Base-by-base conservation (phyloP, 2,888 invertebrate genomes). In the Polyommatus icarus region DNA sequence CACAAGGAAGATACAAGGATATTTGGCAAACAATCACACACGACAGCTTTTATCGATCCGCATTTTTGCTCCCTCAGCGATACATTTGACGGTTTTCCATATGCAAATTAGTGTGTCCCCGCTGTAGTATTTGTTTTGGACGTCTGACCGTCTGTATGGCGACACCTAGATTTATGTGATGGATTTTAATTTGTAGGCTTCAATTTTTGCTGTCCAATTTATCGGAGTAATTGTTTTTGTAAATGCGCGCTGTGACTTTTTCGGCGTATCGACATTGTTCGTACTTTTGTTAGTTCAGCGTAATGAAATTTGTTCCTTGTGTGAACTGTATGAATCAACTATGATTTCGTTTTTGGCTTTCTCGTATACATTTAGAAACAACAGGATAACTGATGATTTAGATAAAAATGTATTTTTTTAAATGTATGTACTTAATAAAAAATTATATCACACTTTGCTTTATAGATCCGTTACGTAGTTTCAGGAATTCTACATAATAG, bases 71-170 rank as follows among this genome's bases (percentile, higher is more conserved):
- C 80, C 80, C 81, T 80, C 82, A 79, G 81, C 84, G 89, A 87
- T 89, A 91, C 89, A 90, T 91, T 89, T 86, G 89, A 85, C 87
- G 85, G 84, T 88, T 90, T 90, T 89, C 90, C 92, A 89, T 92
- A 93, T 93, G 93, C 91, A 93, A 93, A 93, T 93, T 85, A 89
- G 86, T 87, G 84, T 84, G 88, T 88, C 84, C 84, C 92, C 91
- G 91, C 87, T 88, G 85, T 83, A 82, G 84, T 90, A 89, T 92
- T 92, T 92, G 92, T 90, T 91, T 93, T 91, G 90, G 85, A 87
- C 81, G 89, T 87, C 88, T 87, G 88, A 87, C 86, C 85, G 84
- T 83, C 84, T 82, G 82, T 82, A 81, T 80, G 81, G 79, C 79
- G 72, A 77, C 77, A 77, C 83, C 82, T 83, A 83, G 83, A 84